Base-by-base conservation (phyloP, 2,888 invertebrate species). In the Drosophila rubida region DNA sequence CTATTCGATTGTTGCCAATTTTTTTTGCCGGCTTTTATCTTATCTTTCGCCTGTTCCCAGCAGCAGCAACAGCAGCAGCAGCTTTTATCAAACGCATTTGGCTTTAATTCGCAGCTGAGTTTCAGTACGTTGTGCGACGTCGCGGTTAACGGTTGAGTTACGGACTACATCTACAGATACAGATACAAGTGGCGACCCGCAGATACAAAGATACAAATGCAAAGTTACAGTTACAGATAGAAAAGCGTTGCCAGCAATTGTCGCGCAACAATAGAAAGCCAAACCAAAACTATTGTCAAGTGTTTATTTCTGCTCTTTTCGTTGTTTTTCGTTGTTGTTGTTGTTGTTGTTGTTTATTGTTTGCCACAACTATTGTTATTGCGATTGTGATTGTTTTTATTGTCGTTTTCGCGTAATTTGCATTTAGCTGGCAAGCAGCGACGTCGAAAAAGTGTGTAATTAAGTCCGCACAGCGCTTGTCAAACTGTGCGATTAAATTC, bases 201-300 rank as follows among this genome's bases (percentile, higher is more conserved):
- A 54, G 58, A 69, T 46, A 46, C 55, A 30, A 41, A 63, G 44
- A 44, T 53, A 69, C 39, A 68, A 11, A 32, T 60, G n/a, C 60
- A 61, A 5, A 45, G 50, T 32, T 49, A 62, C 53, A 64, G 35
- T 30, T 49, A 49, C 57, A 39, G 19, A 41, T 35, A 55, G 39
- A 51, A 45, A 59, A 54, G n/a, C 32, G 44, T 22, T 50, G 9
- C 42, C 37, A 71, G 67, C 63, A 68, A 76, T 76, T 65, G 71
- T 53, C 45, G 66, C 32, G 50, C 59, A 81, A 73, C 86, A 80
- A 82, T 79, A 66, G 86, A 75, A 69, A 75, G 72, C 80, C 66
- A 32, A 32, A 64, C 75, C 63, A 64, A 82, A 79, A 49, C 48
- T 23, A 55, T 54, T 60, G n/a, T 27, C 46, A 59, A 48, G 46